Base-by-base conservation (phyloP, 2,797 vertebrate genomes). In the Macropodus opercularis region DNA sequence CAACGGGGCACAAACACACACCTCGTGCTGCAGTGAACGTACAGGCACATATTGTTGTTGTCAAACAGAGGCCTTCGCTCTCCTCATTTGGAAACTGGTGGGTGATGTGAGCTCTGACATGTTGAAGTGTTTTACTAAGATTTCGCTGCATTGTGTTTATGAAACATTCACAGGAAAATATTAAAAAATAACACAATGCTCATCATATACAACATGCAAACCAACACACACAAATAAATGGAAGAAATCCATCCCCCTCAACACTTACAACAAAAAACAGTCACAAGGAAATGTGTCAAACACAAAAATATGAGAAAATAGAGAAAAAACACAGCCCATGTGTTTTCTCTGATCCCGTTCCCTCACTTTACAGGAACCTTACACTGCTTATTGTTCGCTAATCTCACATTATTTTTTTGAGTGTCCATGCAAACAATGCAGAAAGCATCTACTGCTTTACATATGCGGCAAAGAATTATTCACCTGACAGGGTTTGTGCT, bases 1-100 rank as follows among this genome's bases (percentile, higher is more conserved):
- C 90, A 88, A 89, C 89, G 84, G 79, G 83, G 83, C 73, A 75
- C 53, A 77, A 9, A 75, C 64, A 79, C 49, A 68, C 53, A 43
- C 61, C 42, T 54, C 67, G 57, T 56, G 70, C 71, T 67, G 65
- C 46, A 79, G 68, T 52, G 40, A 68, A 72, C 74, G 77, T 46
- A 77, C 66, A 71, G 49, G 49, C 71, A 53, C 80, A 80, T 82
- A 73, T 79, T 85, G 82, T 60, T 39, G 59, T 54, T 75, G 76
- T 82, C 75, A 75, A 63, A 66, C 55, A 54, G 59, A 68, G 70
- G 76, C 57, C 63, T 52, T 61, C 53, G 38, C 61, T 68, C 57
- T 56, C 55, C 44, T 67, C 32, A 44, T 63, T 67, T 78, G 58
- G 67, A 83, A 42, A 51, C 47, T 36, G 29, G 22, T 83, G 61